Conservation (phyloP, 1,140 invertebrate species). For the Venturia canescens region DNA sequence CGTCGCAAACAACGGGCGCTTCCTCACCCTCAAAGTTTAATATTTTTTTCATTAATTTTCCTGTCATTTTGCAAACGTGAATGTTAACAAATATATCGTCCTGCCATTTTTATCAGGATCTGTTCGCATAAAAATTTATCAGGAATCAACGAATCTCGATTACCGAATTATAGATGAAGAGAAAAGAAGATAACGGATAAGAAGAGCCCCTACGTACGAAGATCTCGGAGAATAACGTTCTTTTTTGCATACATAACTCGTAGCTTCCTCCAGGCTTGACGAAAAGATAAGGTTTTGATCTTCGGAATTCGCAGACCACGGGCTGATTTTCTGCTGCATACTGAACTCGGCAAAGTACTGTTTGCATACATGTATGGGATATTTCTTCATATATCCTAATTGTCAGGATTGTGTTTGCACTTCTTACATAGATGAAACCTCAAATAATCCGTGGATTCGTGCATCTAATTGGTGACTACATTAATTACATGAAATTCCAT, state of each 20-base stretch:
- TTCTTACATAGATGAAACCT: no score
- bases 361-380: not conserved
- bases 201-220: not conserved
- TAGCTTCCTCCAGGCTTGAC: not conserved
- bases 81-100: not conserved
- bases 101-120: not conserved
- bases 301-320: not conserved
- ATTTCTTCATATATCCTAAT: no score
- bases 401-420: no score
- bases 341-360: not conserved
- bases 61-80: no score
- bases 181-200: not conserved
- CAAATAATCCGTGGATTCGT: no score
- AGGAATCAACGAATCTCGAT: constrained; percentile 16
- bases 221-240: not conserved
- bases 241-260: not conserved
- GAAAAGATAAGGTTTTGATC: constrained; percentile 21
- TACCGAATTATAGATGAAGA: constrained; percentile 18
- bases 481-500: no score
- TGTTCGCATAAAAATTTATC: constrained; percentile 1
- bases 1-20: no score
- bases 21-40: no score
- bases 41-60: no score
- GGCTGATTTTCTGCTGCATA: not conserved
- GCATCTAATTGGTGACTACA: no score